Base-by-base conservation (phyloP, 2,888 invertebrate genomes). In the Drosophila siamana region DNA sequence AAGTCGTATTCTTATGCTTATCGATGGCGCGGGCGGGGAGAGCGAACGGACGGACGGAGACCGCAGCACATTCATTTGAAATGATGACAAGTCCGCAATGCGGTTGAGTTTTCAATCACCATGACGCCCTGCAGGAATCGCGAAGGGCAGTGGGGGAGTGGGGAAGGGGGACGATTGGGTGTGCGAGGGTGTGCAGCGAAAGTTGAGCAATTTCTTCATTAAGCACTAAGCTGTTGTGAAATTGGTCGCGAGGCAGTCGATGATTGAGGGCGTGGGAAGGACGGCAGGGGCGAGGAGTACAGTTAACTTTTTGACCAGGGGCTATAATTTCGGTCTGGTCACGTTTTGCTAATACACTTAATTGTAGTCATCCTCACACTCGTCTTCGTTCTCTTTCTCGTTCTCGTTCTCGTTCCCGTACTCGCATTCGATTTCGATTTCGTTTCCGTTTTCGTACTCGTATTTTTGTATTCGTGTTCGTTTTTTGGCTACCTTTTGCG, bases 311-410 rank as follows among this genome's bases (percentile, higher is more conserved):
- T 63, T 62, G 78, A 60, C 83, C 74, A 46, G 43, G 40, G 84
- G 86, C 79, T 69, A 68, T 77, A 84, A 84, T 86, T 86, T 84
- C 69, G 77, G 68, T 63, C 67, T 87, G 82, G 85, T 88, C 85
- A 85, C 85, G 85, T 87, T 81, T 79, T 70, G 50, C 74, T 84
- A 79, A 88, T 88, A 87, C 87, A 88, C 89, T 87, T 86, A 88
- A 88, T 88, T 86, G 73, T 74, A 62, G 70, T 62, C 61, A 48
- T 22, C 33, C 60, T 36, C 43, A 4, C 13, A 43, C 26, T 43
- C 28, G 26, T 33, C 33, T 30, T 46, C 38, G 15, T 36, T 15
- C 26, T 47, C 41, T 41, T 40, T 33, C 54, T 40, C 38, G 38
- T 11, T 7, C 50, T 59, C 44, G 28, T 11, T 30, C 16, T 59